Evolutionary conservation across 2,888 invertebrate species (phyloP), one percentile per base, ranked within the genome.

Genomic region (Papilio protenor): DNA sequence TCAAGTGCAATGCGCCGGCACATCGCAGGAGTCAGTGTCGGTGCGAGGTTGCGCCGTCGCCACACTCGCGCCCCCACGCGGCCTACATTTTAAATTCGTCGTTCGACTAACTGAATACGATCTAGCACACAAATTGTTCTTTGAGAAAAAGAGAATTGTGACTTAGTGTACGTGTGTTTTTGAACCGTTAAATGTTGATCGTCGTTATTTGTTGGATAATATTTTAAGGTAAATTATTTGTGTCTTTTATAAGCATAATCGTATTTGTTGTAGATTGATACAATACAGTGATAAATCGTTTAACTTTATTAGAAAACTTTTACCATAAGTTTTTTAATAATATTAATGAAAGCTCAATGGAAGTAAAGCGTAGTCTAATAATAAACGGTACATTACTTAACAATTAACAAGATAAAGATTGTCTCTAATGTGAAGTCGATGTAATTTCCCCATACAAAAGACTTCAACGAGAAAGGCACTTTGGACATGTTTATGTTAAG

Each of bases 1-100:
- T 92, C 91, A 93, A 91, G 92, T 92, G 92, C 92, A 91, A 88
- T 89, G 90, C 89, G 83, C 85, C 83, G 92, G 92, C 93, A 93
- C 90, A 92, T 79, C 78, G 55, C 40, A 57, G 27, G 76, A 76
- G 88, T 89, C 88, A 88, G 87, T 90, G 85, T 88, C 88, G 90
- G 85, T 87, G 91, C 89, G 88, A 89, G 87, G 81, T 79, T 86
- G 86, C 82, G 80, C 75, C 83, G 86, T 84, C 84, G 83, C 82
- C 79, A 73, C 77, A 70, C 64, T 52, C 52, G 61, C 47, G 74
- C 49, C 18, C n/a, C 33, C 66, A 59, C 73, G 79, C 71, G 79
- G 84, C 85, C 86, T 80, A 86, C 81, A 87, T 87, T 85, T 69
- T 86, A 86, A 88, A 85, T 82, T 87, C 18, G 64, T 79, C 86